A percentile compares a stretch with the other conserved stretches of the same genome.
Evolutionary conservation across 2,113 vertebrate species (phyloP).

Genomic region (Dissostichus mawsoni): DNA sequence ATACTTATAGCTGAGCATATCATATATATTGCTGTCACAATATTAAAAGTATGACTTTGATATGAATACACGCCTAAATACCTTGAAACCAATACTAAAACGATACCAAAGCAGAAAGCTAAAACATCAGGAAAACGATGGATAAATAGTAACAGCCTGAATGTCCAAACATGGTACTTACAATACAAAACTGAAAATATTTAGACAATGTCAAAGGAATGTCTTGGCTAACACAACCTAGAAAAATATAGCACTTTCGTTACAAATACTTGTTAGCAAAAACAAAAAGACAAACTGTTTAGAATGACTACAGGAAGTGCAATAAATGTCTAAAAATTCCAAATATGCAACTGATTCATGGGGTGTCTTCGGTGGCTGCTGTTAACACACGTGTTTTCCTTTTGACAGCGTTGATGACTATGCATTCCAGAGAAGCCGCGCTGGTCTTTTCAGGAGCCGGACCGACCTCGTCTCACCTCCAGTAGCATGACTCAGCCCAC

Average conservation of each 20-base stretch:
- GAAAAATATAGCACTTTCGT: background rate
- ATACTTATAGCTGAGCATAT: background rate
- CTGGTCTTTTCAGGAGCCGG: constrained; percentile 49
- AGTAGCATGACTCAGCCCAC: constrained; percentile 63
- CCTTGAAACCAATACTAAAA: no score
- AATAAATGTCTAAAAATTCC: constrained; percentile 49
- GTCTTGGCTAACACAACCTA: no score
- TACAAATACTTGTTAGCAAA: constrained; percentile 11
- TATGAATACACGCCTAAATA: no score
- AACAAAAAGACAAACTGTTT: background rate
- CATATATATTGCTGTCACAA: background rate
- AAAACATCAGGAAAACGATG: no score
- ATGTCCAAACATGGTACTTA: no score
- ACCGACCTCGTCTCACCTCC: constrained; percentile 69
- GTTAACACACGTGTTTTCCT: constrained; percentile 43
- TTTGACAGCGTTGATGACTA: constrained; percentile 50
- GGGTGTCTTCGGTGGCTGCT: constrained; percentile 44
- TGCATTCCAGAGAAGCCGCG: constrained; percentile 60
- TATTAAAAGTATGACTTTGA: no score
- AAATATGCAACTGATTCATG: constrained; percentile 58
- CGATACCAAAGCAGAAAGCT: no score
- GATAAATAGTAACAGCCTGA: no score
- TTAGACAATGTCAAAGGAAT: no score
- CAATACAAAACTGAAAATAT: background rate
- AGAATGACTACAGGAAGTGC: constrained; percentile 18